Percentiles rank a stretch among this genome's conserved stretches.
Evolutionary conservation across 23 tunicate species (phyloP).

Genomic region (Diplosoma virens): DNA sequence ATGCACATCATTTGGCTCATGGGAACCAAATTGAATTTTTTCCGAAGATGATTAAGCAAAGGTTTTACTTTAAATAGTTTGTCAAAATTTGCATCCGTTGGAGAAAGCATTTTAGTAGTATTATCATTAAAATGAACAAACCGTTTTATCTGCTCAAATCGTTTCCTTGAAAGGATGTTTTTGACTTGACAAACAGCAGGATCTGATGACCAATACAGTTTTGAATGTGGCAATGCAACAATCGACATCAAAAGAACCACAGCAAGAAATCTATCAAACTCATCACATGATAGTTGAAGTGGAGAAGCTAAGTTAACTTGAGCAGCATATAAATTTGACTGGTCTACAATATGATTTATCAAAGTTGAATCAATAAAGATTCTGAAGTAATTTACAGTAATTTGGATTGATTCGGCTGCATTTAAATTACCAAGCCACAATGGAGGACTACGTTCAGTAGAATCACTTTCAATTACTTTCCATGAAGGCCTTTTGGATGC

Average conservation of each 20-base stretch:
- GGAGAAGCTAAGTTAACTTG: not conserved
- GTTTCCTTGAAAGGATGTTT: not conserved
- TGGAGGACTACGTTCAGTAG: slow-evolving; percentile 2
- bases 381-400: not conserved
- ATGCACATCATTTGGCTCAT: not conserved
- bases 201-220: not conserved
- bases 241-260: slow-evolving; percentile 3
- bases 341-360: not conserved
- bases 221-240: not conserved
- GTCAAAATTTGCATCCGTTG: slow-evolving; percentile 3
- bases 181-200: not conserved
- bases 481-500: no score
- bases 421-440: not conserved
- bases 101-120: not conserved
- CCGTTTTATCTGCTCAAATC: slow-evolving; percentile 7
- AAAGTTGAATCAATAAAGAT: not conserved
- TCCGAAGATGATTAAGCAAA: not conserved
- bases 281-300: not conserved
- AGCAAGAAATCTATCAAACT: not conserved
- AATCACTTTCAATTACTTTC: not conserved
- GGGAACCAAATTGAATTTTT: not conserved
- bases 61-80: slow-evolving; percentile 21
- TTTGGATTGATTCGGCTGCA: not conserved
- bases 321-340: slow-evolving; percentile 13
- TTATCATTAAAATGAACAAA: slow-evolving; percentile 15